These are phyloP conservation scores for Xylota sylvarum DNA, from an alignment of 2,888 invertebrate genomes.

Conservation along the genomic window DNA sequence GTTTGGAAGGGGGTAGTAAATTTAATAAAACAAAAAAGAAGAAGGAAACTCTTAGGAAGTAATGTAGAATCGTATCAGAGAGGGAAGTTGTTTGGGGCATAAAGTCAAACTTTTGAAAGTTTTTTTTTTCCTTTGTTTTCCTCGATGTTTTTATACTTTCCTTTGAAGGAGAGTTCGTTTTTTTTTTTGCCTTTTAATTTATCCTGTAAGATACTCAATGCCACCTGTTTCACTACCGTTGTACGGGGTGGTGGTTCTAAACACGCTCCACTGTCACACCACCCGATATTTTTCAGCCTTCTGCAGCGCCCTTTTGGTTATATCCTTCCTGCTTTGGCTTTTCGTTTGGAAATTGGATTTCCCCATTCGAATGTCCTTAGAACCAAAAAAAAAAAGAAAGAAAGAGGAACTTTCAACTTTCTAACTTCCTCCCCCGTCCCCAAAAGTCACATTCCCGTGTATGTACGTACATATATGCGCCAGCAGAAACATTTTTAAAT, in stretches of 20 bases:
- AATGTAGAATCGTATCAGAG: background rate
- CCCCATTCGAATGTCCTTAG: constrained; percentile 71
- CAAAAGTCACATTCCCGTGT: background rate
- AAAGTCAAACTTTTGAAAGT: constrained; percentile 58
- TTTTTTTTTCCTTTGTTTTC: constrained; percentile 25
- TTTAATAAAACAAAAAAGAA: constrained; percentile 17
- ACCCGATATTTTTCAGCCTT: constrained; percentile 14
- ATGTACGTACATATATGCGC: constrained; percentile 29
- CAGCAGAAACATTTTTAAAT: constrained; percentile 68
- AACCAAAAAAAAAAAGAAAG: background rate
- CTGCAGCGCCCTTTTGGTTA: constrained; percentile 37
- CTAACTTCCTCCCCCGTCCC: constrained; percentile 30
- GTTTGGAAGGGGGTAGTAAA: background rate
- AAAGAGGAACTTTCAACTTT: constrained; percentile 48
- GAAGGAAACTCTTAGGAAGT: background rate
- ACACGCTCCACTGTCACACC: constrained; percentile 27
- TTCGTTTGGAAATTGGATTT: constrained; percentile 72
- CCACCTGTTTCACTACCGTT: constrained; percentile 66
- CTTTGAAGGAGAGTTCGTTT: constrained; percentile 23
- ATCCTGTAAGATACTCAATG: constrained; percentile 60
- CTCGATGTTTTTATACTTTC: background rate
- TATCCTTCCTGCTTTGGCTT: constrained; percentile 65
- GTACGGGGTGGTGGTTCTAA: constrained; percentile 30
- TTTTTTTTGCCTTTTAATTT: constrained; percentile 29
- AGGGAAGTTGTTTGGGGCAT: constrained; percentile 7